Base-by-base conservation (phyloP, 2,113 vertebrate species). In the Nanorana parkeri region DNA sequence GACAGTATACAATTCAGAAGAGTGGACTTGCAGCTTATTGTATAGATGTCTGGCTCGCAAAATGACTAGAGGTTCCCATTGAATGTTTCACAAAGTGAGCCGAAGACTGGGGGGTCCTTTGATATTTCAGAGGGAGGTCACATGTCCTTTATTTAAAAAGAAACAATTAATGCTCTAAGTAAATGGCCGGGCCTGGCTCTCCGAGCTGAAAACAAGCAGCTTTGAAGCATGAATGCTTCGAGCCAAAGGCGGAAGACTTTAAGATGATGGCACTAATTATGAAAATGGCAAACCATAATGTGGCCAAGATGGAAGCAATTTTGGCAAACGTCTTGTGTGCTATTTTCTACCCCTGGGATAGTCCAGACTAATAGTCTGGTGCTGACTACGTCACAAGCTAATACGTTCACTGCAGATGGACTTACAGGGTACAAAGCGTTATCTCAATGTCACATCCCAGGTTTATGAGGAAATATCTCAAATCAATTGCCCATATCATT, bases 241-340 rank as follows among this genome's bases (percentile, higher is more conserved):
- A 89, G 95, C 95, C 93, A 93, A 94, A 91, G 94, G 93, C 92
- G 92, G 89, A 92, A 93, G 92, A 93, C 94, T 94, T 93, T 93
- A 91, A 93, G 92, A 94, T 92, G 94, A 94, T 93, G 94, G 93
- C 92, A 93, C 94, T 95, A 96, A 96, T 96, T 95, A 95, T 90
- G 93, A 93, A 94, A 95, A 95, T 93, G 87, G 90, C 89, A 90
- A 67, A 90, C 93, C 91, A 92, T 93, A 93, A 93, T 94, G 93
- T 74, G 89, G 92, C 89, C 93, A 95, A 95, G 92, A 96, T 95
- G 95, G 94, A 95, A 96, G 93, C 93, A 95, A 96, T 95, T 93
- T 94, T 90, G 90, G 89, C 89, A 92, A 89, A 90, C 93, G 94
- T 95, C 94, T 95, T 95, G 95, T 95, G 92, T 88, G 91, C 91